Conservation (phyloP, 2,888 invertebrate species). For the Dicyrtomina minuta region DNA sequence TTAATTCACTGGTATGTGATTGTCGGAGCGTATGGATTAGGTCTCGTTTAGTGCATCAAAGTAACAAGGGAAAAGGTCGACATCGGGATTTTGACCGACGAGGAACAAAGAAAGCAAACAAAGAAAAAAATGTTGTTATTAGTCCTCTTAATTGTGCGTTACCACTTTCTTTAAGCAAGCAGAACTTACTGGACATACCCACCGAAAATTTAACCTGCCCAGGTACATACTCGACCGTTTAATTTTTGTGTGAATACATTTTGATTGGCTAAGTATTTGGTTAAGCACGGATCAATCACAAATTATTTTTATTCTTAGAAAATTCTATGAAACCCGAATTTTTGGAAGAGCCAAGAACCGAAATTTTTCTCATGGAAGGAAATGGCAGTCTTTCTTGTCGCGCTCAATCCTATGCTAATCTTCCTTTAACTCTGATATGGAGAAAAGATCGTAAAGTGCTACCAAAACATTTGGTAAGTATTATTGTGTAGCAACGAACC, state of each 20-base stretch:
- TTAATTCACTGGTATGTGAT: slow-evolving; percentile 48
- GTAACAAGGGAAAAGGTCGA: slow-evolving; percentile 19
- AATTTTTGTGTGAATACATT: slow-evolving; percentile 41
- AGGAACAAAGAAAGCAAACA: slow-evolving; percentile 16
- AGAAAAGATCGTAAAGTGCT: slow-evolving; percentile 77
- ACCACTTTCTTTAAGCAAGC: slow-evolving; percentile 35
- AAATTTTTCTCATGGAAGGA: slow-evolving; percentile 83
- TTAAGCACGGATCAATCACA: no score
- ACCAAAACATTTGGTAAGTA: slow-evolving; percentile 47
- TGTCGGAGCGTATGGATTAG: slow-evolving; percentile 50
- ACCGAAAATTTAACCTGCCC: slow-evolving; percentile 43
- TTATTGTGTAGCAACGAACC: no score
- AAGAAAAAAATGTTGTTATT: slow-evolving; percentile 1
- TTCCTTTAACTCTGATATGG: slow-evolving; percentile 80
- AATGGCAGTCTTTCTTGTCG: slow-evolving; percentile 79
- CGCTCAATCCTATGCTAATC: slow-evolving; percentile 75
- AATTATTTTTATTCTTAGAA: slow-evolving; percentile 59
- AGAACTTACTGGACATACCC: slow-evolving; percentile 43
- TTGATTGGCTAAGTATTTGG: slow-evolving; percentile 35
- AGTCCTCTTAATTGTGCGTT: slow-evolving; percentile 11
- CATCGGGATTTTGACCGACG: slow-evolving; percentile 21
- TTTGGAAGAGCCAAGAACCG: slow-evolving; percentile 75
- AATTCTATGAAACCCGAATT: slow-evolving; percentile 85
- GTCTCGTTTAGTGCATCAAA: slow-evolving; percentile 33
- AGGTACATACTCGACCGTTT: slow-evolving; percentile 51